Conservation (phyloP, 2,888 invertebrate species). For the Eubasilissa splendida region DNA sequence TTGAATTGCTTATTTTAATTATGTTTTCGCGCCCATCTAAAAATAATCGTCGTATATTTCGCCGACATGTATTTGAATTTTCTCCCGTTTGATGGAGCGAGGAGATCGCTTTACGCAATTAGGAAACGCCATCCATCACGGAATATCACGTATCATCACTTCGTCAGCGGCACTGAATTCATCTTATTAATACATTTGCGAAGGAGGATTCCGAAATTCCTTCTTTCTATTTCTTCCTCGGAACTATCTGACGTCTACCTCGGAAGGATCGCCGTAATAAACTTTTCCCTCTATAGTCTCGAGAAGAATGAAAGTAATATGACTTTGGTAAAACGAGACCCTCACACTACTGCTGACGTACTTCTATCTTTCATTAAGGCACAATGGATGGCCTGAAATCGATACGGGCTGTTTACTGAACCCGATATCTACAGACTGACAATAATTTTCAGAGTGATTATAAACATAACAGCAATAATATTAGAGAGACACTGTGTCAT, state of each 20-base stretch:
- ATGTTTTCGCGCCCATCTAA: no score
- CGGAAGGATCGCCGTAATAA: conserved; percentile 45
- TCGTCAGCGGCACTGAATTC: conserved; percentile 15
- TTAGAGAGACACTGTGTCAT: no score
- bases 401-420: conserved; percentile 55
- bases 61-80: no score
- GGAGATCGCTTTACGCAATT: conserved; percentile 9
- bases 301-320: conserved; percentile 49
- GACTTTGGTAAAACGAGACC: conserved; percentile 49
- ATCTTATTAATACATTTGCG: neutral
- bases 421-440: conserved; percentile 33
- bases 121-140: conserved; percentile 33
- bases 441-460: no score
- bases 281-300: conserved; percentile 44
- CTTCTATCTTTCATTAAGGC: conserved; percentile 56
- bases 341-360: conserved; percentile 43
- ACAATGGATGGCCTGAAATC: conserved; percentile 56
- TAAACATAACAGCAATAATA: no score
- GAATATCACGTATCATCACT: conserved; percentile 37
- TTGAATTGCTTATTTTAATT: no score
- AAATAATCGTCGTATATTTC: no score
- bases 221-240: neutral
- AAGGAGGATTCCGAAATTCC: conserved; percentile 12
- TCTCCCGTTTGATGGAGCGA: neutral
- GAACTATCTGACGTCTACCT: neutral